phyloP scores from a whole-genome alignment of 2,797 vertebrate species.

The Hemibagrus guttatus region DNA sequence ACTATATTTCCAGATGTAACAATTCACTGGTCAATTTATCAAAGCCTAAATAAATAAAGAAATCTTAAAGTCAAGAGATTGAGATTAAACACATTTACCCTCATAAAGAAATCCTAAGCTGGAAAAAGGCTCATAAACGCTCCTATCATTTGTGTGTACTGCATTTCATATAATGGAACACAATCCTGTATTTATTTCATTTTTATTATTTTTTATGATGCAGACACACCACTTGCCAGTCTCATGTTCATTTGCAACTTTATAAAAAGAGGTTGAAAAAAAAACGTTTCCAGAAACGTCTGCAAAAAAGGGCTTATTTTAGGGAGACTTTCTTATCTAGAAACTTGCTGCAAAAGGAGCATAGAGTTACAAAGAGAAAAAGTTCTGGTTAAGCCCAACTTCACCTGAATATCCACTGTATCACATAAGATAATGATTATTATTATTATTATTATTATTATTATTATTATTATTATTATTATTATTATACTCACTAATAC shows the following conservation, averaged over 20 bases:
- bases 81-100: background rate
- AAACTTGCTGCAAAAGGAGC: background rate
- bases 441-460: background rate
- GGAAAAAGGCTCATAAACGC: background rate
- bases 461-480: background rate
- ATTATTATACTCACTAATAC: conserved; percentile 46
- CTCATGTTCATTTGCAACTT: background rate
- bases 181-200: background rate
- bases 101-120: background rate
- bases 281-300: too few relatives aligned
- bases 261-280: background rate
- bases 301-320: background rate
- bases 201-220: background rate
- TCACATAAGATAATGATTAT: background rate
- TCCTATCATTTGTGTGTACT: background rate
- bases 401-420: background rate
- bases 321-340: background rate
- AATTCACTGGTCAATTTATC: background rate
- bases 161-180: background rate
- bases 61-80: background rate
- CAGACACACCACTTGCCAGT: background rate
- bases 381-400: background rate
- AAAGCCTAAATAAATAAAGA: background rate
- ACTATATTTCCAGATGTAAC: background rate
- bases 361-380: background rate